Evolutionary conservation across 2,113 vertebrate genomes (phyloP), one percentile per base, ranked within the genome.

Genomic region (Chionis minor): DNA sequence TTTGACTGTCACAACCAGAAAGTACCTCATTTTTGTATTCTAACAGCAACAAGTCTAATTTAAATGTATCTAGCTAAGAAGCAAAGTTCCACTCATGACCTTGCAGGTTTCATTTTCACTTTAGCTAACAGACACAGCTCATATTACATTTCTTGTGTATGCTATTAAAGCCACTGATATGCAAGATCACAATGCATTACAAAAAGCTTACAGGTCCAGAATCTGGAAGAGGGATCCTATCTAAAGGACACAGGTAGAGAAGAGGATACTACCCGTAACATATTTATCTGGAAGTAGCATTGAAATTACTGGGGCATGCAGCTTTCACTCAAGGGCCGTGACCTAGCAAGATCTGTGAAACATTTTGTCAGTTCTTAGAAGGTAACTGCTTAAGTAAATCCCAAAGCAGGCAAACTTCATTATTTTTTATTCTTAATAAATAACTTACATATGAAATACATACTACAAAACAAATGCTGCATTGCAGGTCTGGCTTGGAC

Each of bases 91-190:
- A 32, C 12, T 92, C 38, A 28, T 23, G 87, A 81, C 58, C 22
- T 55, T 51, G 21, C 26, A 73, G 61, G 65, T 82, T 86, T 86
- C 27, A 62, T 82, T 79, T 92, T 93, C n/a, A 38, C 28, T 90
- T 95, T 44, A 73, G 65, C 38, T 84, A 79, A 51, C 1, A 33
- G 35, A 81, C 4, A 9, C 10, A 80, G 38, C 58, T 85, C 28
- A 59, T 82, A 72, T 23, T 75, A 75, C 23, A 61, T 69, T 91
- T 71, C 44, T 44, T 69, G 22, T 44, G 26, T 35, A 75, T 69
- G 59, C 42, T 70, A n/a, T 67, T 38, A 85, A 80, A 86, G 47
- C 54, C 90, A 63, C 49, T 88, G 67, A 74, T 47, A 80, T 23
- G 44, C 7, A 49, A 88, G 27, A 63, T 77, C 63, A 77, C 1